These are phyloP conservation scores for Pteromalus puparum DNA, from an alignment of 1,140 invertebrate species.

Conservation along the genomic window DNA sequence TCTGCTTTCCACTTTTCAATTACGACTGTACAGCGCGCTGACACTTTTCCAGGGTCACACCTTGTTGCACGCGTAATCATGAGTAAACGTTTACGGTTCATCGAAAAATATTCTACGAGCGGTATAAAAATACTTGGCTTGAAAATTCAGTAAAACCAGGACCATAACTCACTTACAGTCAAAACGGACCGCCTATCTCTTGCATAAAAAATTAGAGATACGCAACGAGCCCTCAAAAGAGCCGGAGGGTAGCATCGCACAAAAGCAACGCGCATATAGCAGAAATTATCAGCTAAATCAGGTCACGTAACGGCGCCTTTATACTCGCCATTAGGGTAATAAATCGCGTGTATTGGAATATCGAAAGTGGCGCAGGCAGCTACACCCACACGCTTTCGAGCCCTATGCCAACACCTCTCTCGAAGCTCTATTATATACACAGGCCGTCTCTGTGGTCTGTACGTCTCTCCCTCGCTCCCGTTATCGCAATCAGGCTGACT, in stretches of 20 bases:
- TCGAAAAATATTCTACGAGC: too few relatives aligned
- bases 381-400: not conserved
- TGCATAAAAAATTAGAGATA: not conserved
- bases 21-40: too few relatives aligned
- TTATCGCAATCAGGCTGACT: slow-evolving; percentile 25
- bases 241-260: not conserved
- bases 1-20: too few relatives aligned
- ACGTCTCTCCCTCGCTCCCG: not conserved
- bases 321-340: slow-evolving; percentile 7
- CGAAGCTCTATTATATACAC: not conserved
- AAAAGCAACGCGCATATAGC: not conserved
- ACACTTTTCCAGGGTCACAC: too few relatives aligned
- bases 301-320: not conserved
- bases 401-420: not conserved
- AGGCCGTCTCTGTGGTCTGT: too few relatives aligned
- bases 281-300: not conserved
- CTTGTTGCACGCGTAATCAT: too few relatives aligned
- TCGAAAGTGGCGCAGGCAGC: not conserved
- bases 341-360: not conserved
- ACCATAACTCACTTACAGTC: not conserved
- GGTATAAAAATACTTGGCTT: too few relatives aligned
- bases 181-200: too few relatives aligned
- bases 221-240: not conserved
- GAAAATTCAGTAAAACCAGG: too few relatives aligned
- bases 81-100: too few relatives aligned